Evolutionary conservation across 2,113 vertebrate species (phyloP), one percentile per base, ranked within the genome.

Genomic region (Deroptyus accipitrinus): DNA sequence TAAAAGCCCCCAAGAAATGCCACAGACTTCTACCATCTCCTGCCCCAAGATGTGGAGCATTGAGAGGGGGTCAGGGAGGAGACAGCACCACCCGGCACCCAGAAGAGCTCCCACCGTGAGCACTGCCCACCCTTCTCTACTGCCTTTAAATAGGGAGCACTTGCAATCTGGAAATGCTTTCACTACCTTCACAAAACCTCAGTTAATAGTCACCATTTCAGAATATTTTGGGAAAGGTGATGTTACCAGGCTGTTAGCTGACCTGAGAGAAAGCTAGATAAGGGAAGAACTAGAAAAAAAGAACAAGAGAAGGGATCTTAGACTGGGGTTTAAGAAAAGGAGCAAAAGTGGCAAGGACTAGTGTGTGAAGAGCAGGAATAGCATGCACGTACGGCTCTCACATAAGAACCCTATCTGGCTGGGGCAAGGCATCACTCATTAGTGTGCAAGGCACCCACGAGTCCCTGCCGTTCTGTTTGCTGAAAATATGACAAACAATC

Each of bases 381-480:
- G 59, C 11, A 5, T 2, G 30, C 39, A 6, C 2, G 2, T 0
- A 4, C 0, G 6, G 24, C 9, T 4, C 62, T 39, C 0, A 3
- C 62, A 28, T 9, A 13, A 17, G 61, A 17, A 27, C 17, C 24
- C 4, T 0, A 0, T 2, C 24, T 28, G 30, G 1, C 64, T 42
- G 2, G 11, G 39, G 17, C 78, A 63, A 42, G 33, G 39, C 44
- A 37, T 7, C 15, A 0, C 35, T 57, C 15, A 35, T 61, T 11
- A 33, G 13, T 2, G 6, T 3, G n/a, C 57, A 63, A 39, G 27
- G 61, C 61, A 17, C 39, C 75, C 12, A 44, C 3, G 1, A 31
- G 24, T 23, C 42, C 44, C 37, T 48, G 33, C 16, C 4, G 0
- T 2, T 59, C 46, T 39, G 20, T 27, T 12, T 17, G 86, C 48